phyloP scores from a whole-genome alignment of 2,888 invertebrate species.

The Xestia c-nigrum region DNA sequence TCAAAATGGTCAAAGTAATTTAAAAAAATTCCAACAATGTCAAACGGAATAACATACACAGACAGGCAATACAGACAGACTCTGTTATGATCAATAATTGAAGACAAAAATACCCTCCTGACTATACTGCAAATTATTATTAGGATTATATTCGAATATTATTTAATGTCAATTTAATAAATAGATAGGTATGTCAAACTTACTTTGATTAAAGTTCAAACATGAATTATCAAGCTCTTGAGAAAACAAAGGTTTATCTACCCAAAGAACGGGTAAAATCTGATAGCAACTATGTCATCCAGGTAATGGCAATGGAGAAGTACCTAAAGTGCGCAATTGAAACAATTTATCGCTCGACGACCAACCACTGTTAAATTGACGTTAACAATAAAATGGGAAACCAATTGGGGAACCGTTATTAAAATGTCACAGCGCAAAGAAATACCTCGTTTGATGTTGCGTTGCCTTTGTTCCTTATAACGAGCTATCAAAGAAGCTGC shows the following conservation, averaged over 20 bases:
- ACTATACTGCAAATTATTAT: too few relatives aligned
- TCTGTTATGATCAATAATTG: too few relatives aligned
- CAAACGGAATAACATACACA: too few relatives aligned
- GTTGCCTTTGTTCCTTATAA: conserved; percentile 83
- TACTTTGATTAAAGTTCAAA: too few relatives aligned
- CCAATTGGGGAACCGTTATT: conserved; percentile 78
- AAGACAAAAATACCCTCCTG: too few relatives aligned
- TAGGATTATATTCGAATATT: too few relatives aligned
- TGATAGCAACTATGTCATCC: conserved; percentile 25
- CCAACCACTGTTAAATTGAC: conserved; percentile 72
- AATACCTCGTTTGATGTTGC: conserved; percentile 83
- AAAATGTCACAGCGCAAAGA: conserved; percentile 81
- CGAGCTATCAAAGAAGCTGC: conserved; percentile 78
- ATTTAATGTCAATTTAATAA: too few relatives aligned
- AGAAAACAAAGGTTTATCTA: background rate
- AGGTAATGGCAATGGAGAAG: conserved; percentile 35
- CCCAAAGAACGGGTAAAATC: conserved; percentile 9
- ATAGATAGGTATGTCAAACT: too few relatives aligned
- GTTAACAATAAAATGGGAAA: conserved; percentile 77
- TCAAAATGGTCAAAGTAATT: too few relatives aligned
- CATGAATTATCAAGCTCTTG: background rate
- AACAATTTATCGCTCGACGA: conserved; percentile 69
- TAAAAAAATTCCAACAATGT: too few relatives aligned
- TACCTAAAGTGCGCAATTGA: conserved; percentile 52
- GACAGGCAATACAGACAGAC: too few relatives aligned